These are phyloP conservation scores for Macaca mulatta DNA, from an alignment of 2,113 vertebrate species.

Conservation along the genomic window DNA sequence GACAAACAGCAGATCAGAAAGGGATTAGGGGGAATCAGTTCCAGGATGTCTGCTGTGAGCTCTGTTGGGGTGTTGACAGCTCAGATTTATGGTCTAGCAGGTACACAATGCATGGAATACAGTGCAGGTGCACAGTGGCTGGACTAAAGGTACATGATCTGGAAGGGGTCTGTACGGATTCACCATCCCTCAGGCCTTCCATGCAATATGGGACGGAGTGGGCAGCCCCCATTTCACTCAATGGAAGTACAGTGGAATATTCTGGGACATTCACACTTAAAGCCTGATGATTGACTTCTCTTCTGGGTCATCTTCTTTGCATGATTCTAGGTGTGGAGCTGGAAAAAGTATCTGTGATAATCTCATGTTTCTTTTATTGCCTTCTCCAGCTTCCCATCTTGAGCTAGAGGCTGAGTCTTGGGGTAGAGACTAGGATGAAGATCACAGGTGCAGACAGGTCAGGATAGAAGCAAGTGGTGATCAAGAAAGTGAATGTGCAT, in stretches of 20 bases:
- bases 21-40: conserved; percentile 18
- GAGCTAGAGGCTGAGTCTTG: neutral
- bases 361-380: neutral
- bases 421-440: neutral
- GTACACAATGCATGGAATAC: neutral
- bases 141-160: neutral
- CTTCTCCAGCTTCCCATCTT: neutral
- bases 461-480: neutral
- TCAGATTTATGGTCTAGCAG: neutral
- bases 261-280: neutral
- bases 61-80: conserved; percentile 7
- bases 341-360: neutral
- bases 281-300: neutral
- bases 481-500: neutral
- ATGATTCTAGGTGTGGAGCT: neutral
- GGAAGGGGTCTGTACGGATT: neutral
- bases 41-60: neutral
- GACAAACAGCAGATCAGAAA: conserved; percentile 47
- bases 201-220: neutral
- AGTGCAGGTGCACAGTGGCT: neutral
- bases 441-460: neutral
- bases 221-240: neutral
- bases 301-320: neutral
- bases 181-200: neutral
- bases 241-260: neutral